Conservation (phyloP, 2,797 vertebrate species). For the Argya squamiceps region DNA sequence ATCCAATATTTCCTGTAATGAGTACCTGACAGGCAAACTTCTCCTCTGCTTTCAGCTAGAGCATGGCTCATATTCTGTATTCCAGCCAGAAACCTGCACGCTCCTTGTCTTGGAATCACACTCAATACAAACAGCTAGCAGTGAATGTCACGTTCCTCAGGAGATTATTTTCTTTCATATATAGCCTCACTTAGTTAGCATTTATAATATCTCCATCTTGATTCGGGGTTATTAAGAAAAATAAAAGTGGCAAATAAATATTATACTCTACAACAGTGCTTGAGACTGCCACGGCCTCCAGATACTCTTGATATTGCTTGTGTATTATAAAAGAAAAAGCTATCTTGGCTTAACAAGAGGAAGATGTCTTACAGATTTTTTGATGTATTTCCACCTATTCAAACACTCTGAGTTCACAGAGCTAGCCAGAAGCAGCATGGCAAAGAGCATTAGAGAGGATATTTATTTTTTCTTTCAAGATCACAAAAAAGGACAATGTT, state of each 20-base stretch:
- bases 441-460: neutral
- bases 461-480: neutral
- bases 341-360: neutral
- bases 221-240: neutral
- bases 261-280: neutral
- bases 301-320: neutral
- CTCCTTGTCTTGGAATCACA: neutral
- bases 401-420: neutral
- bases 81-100: neutral
- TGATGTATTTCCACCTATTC: neutral
- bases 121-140: neutral
- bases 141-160: neutral
- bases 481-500: neutral
- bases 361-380: neutral
- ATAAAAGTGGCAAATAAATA: neutral
- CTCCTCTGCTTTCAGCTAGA: neutral
- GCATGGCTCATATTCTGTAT: accelerated
- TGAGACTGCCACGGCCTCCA: neutral
- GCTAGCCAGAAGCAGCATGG: neutral
- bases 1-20: neutral
- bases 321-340: neutral
- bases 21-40: neutral
- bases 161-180: neutral
- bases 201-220: neutral
- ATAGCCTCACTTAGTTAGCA: neutral